Evolutionary conservation across 1,140 invertebrate genomes (phyloP), one percentile per base, ranked within the genome.

Genomic region (Marisa cornuarietis): DNA sequence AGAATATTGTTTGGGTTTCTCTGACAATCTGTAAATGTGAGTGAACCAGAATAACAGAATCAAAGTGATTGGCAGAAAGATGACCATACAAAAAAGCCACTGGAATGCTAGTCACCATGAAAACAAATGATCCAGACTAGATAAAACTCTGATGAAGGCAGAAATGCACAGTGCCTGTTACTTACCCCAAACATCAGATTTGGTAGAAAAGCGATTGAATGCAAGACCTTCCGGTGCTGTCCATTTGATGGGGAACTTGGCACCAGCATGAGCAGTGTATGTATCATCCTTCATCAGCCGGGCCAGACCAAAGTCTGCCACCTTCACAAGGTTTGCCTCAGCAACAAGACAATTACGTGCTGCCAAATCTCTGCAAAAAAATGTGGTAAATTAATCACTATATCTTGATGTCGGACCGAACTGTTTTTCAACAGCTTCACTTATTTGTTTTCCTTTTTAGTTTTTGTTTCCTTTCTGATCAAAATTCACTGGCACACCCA

Each of bases 221-320:
- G 98, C 98, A 83, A 99, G 92, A 66, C 98, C 98, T 92, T 99
- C 98, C 6, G 98, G 98, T 58, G 98, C 98, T 6, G 98, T 99
- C 98, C 98, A 99, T 91, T 99, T 99, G 87, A 99, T 99, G 58
- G 98, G 98, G 92, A 99, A 99, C 93, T 99, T 99, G 79, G 97
- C 97, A 68, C 98, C 98, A 68, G 97, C 97, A 91, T 99, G 97
- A 51, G 98, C 98, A 49, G 98, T 99, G 91, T 99, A 99, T 5
- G 96, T 97, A 88, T 99, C 97, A 88, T 99, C 97, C 75, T 98
- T 94, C 97, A 99, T 99, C 69, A 99, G 92, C 31, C 98, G 93
- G 0, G 99, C 98, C 81, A 99, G 92, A 26, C 99, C 99, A 92
- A 99, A 99, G 93, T 99, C 98, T 42, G 98, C 98, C 73, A 95